Evolutionary conservation across 2,113 vertebrate species (phyloP), one percentile per base, ranked within the genome.

Genomic region (Mustelus asterias): DNA sequence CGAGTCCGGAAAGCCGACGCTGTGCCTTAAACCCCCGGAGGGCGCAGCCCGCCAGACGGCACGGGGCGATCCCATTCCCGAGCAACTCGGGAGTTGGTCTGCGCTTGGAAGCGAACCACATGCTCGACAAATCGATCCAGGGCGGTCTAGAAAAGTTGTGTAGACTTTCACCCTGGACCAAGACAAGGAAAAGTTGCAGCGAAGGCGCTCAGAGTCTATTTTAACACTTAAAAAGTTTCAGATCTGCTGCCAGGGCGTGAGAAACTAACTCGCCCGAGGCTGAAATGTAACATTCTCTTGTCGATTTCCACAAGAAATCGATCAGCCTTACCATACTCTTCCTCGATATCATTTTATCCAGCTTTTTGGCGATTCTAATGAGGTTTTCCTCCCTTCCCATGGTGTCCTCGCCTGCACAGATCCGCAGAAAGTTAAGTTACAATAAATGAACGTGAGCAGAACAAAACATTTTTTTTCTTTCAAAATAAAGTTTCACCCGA

Each of bases 271-370:
- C 22, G 8, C 41, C 44, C 48, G 22, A 9, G 8, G 14, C 22
- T 20, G 41, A 22, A 54, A 14, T 9, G 20, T 0, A 14, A 24
- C 86, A 92, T 7, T 33, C 60, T n/a, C 88, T 63, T 6, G 29
- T 92, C 11, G 60, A 63, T n/a, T 63, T 18, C 60, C 88, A n/a
- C 26, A 1, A 54, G 48, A 54, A 54, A 54, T 41, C 20, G 41
- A 22, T 8, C 5, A 20, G 94, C 96, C 98, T 99, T 97, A 99
- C 99, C 98, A 97, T 98, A 98, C 97, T 98, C 97, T 98, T 99
- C 97, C 98, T 97, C 97, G 98, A 98, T 98, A 99, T 99, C 99
- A 99, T 99, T 97, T 99, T 99, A 97, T 99, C 98, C 97, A 99
- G 96, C 96, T 98, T 99, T 96, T 98, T 98, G 94, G 98, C 98